Conservation (phyloP, 2,113 vertebrate species). For the Cynopterus brachyotis region DNA sequence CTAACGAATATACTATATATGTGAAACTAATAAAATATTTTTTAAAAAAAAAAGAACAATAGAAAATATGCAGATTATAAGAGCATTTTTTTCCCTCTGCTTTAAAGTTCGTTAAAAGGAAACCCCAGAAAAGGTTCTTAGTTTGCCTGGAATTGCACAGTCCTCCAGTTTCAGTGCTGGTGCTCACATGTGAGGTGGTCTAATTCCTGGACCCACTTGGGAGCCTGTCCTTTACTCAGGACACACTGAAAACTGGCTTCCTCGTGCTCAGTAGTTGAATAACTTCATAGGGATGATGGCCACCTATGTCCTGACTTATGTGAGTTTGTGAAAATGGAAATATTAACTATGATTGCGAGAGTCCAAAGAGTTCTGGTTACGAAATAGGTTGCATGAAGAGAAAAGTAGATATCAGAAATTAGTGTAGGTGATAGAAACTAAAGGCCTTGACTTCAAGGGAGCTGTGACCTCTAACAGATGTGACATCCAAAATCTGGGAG, state of each 20-base stretch:
- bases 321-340: not conserved
- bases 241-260: not conserved
- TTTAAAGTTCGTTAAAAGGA: not conserved
- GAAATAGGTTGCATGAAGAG: not conserved
- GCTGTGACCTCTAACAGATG: not conserved
- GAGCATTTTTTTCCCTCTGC: not conserved
- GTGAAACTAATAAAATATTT: no score
- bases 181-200: not conserved
- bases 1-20: no score
- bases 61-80: not conserved
- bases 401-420: not conserved
- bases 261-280: not conserved
- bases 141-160: not conserved
- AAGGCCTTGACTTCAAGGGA: not conserved
- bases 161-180: no score
- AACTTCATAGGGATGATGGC: not conserved
- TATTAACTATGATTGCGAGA: not conserved
- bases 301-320: not conserved
- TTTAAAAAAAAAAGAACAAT: no score
- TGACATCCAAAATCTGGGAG: not conserved
- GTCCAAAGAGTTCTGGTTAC: not conserved
- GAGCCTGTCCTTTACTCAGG: not conserved
- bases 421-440: not conserved
- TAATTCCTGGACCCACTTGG: not conserved
- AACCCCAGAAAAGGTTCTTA: not conserved